Evolutionary conservation across 2,888 invertebrate genomes (phyloP).

Genomic region (Trimorus sp.): DNA sequence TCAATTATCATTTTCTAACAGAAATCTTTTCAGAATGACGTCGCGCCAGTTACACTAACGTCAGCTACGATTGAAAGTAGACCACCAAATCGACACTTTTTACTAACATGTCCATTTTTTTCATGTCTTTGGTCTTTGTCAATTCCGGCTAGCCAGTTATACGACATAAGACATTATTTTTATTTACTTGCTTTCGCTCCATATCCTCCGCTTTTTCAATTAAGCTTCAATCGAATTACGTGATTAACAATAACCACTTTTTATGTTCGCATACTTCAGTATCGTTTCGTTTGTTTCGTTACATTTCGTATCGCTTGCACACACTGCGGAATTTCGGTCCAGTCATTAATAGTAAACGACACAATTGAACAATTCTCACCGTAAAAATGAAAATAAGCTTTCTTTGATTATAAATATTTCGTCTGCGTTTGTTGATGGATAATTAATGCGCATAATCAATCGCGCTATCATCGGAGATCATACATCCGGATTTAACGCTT

Average conservation of each 20-base stretch:
- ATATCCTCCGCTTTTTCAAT: no score
- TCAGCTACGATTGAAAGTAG: slow-evolving; percentile 71
- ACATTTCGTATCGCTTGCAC: no score
- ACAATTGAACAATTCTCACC: slow-evolving; percentile 50
- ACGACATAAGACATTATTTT: no score
- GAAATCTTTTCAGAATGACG: slow-evolving; percentile 63
- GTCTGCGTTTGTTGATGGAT: slow-evolving; percentile 20
- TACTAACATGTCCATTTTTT: slow-evolving; percentile 54
- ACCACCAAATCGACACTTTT: slow-evolving; percentile 72
- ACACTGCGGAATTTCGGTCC: no score
- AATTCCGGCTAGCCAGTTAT: slow-evolving; percentile 33
- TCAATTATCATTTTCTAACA: slow-evolving; percentile 77
- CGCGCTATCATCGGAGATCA: slow-evolving; percentile 26
- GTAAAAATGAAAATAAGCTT: not conserved
- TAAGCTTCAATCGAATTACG: not conserved
- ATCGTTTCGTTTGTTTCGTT: not conserved
- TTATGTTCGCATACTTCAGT: not conserved
- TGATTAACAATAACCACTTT: slow-evolving; percentile 9
- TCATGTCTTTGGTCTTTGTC: slow-evolving; percentile 22
- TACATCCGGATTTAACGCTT: no score
- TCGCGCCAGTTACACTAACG: slow-evolving; percentile 59
- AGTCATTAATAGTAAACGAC: not conserved
- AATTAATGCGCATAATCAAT: slow-evolving; percentile 73
- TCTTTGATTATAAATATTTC: no score
- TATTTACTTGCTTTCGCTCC: no score